A percentile compares a stretch with the other conserved stretches of the same genome.
These are phyloP conservation scores for Xestia ashworthii DNA, from an alignment of 2,888 invertebrate species.

Conservation along the genomic window DNA sequence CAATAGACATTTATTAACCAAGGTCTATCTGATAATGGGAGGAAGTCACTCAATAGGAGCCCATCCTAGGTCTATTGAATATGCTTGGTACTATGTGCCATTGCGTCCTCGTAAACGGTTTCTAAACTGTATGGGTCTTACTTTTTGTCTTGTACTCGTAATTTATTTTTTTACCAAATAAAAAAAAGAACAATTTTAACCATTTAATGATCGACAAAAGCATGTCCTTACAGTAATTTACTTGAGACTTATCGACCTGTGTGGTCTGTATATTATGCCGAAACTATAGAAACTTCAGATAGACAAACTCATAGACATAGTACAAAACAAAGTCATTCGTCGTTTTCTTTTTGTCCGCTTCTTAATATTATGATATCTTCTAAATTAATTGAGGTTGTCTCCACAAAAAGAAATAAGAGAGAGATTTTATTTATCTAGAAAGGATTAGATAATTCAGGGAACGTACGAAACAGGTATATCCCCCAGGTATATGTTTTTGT, in stretches of 20 bases:
- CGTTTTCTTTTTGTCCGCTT: too few relatives aligned
- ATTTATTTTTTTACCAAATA: background rate
- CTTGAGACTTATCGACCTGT: background rate
- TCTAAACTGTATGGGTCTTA: background rate
- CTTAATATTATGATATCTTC: too few relatives aligned
- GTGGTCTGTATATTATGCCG: background rate
- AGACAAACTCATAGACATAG: background rate
- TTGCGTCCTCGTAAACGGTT: background rate
- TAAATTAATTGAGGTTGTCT: too few relatives aligned
- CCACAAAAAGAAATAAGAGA: too few relatives aligned
- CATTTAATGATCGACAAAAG: too few relatives aligned
- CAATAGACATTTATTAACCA: constrained; percentile 34
- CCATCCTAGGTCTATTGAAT: constrained; percentile 24
- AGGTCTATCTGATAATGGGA: constrained; percentile 42
- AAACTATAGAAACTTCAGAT: background rate
- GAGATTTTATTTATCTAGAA: too few relatives aligned
- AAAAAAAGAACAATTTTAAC: background rate
- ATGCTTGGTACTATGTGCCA: background rate
- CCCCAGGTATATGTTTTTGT: too few relatives aligned
- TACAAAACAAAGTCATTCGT: too few relatives aligned
- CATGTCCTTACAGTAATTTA: too few relatives aligned
- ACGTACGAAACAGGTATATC: too few relatives aligned
- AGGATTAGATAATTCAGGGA: too few relatives aligned
- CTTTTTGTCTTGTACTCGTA: background rate
- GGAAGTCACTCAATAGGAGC: constrained; percentile 47